phyloP scores from a whole-genome alignment of 1,140 invertebrate genomes.

The Caerostris darwini region DNA sequence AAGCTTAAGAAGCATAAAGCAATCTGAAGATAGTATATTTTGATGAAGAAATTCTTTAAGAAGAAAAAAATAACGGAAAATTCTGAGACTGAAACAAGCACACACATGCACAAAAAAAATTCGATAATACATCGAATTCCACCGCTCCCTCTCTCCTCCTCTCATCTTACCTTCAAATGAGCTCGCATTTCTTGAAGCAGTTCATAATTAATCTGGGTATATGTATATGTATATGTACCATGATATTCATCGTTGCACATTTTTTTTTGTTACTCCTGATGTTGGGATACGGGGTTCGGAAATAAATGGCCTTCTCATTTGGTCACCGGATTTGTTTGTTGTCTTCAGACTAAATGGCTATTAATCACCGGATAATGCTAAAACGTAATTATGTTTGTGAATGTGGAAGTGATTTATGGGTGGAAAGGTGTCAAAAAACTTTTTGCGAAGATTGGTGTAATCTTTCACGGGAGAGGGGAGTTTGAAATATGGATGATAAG shows the following conservation, averaged over 20 bases:
- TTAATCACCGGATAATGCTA: slow-evolving; percentile 54
- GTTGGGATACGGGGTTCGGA: background rate
- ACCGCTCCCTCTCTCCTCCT: background rate
- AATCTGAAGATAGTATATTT: slow-evolving; percentile 17
- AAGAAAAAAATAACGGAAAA: background rate
- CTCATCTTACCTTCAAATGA: slow-evolving; percentile 9
- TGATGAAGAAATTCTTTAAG: slow-evolving; percentile 3
- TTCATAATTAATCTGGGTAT: slow-evolving; percentile 47
- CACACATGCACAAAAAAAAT: background rate
- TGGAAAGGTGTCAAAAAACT: slow-evolving; percentile 1
- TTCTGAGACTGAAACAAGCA: background rate
- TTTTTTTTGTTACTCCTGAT: slow-evolving; percentile 17
- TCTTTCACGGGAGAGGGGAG: background rate
- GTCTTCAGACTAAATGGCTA: slow-evolving; percentile 45
- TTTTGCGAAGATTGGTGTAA: slow-evolving; percentile 22
- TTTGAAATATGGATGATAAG: slow-evolving; percentile 19
- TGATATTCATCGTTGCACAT: slow-evolving; percentile 24
- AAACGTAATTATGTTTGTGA: slow-evolving; percentile 51
- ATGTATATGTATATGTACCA: too few relatives aligned
- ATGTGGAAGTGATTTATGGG: slow-evolving; percentile 43
- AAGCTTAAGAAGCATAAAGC: slow-evolving; percentile 24
- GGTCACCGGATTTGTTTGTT: slow-evolving; percentile 31
- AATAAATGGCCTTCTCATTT: slow-evolving; percentile 43
- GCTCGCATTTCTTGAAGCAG: slow-evolving; percentile 37
- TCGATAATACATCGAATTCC: slow-evolving; percentile 46